These are phyloP conservation scores for Pantelozetes paolii DNA, from an alignment of 2,888 invertebrate species.

Conservation along the genomic window DNA sequence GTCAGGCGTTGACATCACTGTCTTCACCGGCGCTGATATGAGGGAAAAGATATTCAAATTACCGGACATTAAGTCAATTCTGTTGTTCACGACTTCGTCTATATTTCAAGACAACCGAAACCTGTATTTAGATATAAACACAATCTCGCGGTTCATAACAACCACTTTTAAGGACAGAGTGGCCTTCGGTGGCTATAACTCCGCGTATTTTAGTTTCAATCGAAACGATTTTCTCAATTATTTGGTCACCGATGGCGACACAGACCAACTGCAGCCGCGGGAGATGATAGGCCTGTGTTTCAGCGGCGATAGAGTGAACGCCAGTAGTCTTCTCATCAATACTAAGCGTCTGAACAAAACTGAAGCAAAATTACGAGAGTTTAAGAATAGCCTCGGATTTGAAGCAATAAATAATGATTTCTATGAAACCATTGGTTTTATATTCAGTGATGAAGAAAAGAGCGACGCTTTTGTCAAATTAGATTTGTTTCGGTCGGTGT, in stretches of 20 bases:
- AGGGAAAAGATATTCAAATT: not conserved
- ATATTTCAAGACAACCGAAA: slow-evolving; percentile 11
- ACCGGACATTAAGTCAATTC: not conserved
- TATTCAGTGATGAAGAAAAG: not conserved
- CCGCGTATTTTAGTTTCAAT: slow-evolving; percentile 24
- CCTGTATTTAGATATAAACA: not conserved
- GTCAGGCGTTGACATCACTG: not conserved
- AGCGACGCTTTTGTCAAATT: not conserved
- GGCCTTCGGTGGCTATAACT: slow-evolving; percentile 18
- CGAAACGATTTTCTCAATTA: not conserved
- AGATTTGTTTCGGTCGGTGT: not conserved
- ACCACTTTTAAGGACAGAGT: not conserved
- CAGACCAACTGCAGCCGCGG: not conserved
- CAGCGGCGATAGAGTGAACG: not conserved
- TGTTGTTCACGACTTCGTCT: not conserved
- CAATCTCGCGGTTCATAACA: not conserved
- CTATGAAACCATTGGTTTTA: not conserved
- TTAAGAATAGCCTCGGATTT: slow-evolving; percentile 8
- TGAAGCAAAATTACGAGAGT: not conserved
- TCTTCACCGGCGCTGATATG: not conserved
- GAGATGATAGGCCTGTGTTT: not conserved
- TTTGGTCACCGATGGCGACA: not conserved
- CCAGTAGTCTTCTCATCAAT: not conserved
- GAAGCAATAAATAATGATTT: not conserved
- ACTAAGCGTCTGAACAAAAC: not conserved